Base-by-base conservation (phyloP, 2,888 invertebrate species). In the Clivina fossor region DNA sequence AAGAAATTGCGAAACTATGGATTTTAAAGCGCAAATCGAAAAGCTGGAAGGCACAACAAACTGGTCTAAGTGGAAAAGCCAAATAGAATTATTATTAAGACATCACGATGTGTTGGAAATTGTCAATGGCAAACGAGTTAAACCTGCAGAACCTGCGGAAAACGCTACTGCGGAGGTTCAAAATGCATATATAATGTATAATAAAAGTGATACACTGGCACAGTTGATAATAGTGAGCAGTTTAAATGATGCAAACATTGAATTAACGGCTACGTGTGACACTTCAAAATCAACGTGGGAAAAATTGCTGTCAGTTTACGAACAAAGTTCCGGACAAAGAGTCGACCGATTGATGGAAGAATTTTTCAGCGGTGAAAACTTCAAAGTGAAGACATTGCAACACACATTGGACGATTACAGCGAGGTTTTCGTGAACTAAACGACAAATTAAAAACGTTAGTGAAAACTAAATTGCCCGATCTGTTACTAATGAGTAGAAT, bases 71-170 rank as follows among this genome's bases (percentile, higher is more conserved):
- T 62, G 60, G 59, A 35, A 40, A 28, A 30, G 60, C 33, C 58
- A 62, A 51, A 38, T 56, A 20, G 53, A 56, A 20, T 48, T 60
- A 30, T 20, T 61, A 24, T 20, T 22, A 30, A 58, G 60, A 35
- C 56, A 61, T 20, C n/a, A n/a, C n/a, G 58, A 61, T 16, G 60
- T 59, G 16, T 32, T 44, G 30, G 59, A 60, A n/a, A 13, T 59
- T 8, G 58, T 59, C 11, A 46, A 19, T 20, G 56, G 41, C 8
- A 33, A 22, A 15, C 20, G 20, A 37, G 38, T 33, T 20, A 13
- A 35, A 20, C 28, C 19, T 32, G 38, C 33, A 28, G 13, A 35
- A 55, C 30, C 33, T 11, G 20, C 19, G 19, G 19, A 44, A 46
- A 37, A 55, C 28, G 47, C 33, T 15, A 16, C 32, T 15, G 40